Base-by-base conservation (phyloP, 2,113 vertebrate species). In the Zootoca vivipara region DNA sequence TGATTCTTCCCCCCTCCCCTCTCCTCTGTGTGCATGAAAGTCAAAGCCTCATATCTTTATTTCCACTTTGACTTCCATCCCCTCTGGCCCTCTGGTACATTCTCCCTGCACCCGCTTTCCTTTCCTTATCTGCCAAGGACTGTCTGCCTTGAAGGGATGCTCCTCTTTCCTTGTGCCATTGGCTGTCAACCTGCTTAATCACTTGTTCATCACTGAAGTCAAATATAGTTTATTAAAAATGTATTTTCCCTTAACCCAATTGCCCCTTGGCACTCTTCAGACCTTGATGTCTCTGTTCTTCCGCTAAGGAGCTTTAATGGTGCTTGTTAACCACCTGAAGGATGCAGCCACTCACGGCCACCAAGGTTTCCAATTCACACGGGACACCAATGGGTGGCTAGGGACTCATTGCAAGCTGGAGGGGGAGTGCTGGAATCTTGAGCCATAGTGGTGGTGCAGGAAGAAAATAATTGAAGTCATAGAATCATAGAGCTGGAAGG, bases 121-220 rank as follows among this genome's bases (percentile, higher is more conserved):
- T 42, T 85, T 35, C 91, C 95, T 96, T 95, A 95, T 94, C 95
- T 95, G 93, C 92, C 87, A 92, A 91, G 84, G 94, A 94, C 94
- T 93, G 92, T 92, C 95, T 95, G 93, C 94, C 92, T 95, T 85
- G 87, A 91, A 95, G 93, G 93, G 92, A 94, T 88, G 92, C 92
- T 95, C 94, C 94, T 94, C 87, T 95, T 94, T 95, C 89, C 94
- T 93, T 75, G 74, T 94, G 94, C 94, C 90, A 94, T 92, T 94
- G 93, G 91, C 94, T 95, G 94, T 95, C 95, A 96, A 93, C 92
- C 74, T 88, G 89, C 95, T 95, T 95, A 95, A 94, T 95, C 94
- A 94, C 94, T 94, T 92, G 93, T 92, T 94, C 89, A 93, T 95
- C 91, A 93, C 91, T 88, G 90, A 90, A 93, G 93, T 94, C 93